A percentile compares a stretch with the other conserved stretches of the same genome.
phyloP scores from a whole-genome alignment of 2,113 vertebrate genomes.

The Passer montanus region DNA sequence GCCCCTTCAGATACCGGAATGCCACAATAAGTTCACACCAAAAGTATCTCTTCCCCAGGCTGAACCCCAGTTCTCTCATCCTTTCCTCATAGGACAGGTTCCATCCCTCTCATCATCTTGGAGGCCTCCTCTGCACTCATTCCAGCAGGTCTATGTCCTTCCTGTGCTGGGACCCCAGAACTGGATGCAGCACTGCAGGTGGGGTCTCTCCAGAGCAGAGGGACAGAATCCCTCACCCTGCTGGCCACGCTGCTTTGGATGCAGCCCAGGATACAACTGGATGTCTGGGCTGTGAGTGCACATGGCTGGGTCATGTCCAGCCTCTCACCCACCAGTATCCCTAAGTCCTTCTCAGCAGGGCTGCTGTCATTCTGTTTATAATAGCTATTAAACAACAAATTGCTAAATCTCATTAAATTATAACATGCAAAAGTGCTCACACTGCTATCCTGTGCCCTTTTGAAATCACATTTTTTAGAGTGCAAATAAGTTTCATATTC shows the following conservation, averaged over 20 bases:
- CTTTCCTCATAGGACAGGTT: not conserved
- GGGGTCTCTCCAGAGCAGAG: not conserved
- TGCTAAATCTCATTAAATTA: not conserved
- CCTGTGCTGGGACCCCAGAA: not conserved
- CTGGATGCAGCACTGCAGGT: not conserved
- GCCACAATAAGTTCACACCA: fast-evolving
- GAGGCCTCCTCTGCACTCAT: not conserved
- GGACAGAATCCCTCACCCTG: fast-evolving
- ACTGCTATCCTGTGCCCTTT: not conserved
- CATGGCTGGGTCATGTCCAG: too few relatives aligned
- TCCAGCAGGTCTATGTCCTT: too few relatives aligned
- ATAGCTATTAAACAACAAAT: not conserved
- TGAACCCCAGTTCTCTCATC: not conserved
- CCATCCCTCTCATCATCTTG: not conserved
- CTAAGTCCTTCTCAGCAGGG: not conserved
- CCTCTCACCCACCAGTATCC: not conserved
- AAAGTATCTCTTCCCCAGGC: not conserved
- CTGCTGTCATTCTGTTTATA: not conserved
- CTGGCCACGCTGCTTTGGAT: fast-evolving
- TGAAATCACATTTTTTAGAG: not conserved
- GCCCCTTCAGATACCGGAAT: not conserved
- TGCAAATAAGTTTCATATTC: not conserved
- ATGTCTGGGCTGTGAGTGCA: not conserved
- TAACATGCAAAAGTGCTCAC: not conserved
- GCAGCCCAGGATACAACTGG: not conserved